Conservation (phyloP, 2,797 vertebrate genomes). For the Propithecus perrieri region DNA sequence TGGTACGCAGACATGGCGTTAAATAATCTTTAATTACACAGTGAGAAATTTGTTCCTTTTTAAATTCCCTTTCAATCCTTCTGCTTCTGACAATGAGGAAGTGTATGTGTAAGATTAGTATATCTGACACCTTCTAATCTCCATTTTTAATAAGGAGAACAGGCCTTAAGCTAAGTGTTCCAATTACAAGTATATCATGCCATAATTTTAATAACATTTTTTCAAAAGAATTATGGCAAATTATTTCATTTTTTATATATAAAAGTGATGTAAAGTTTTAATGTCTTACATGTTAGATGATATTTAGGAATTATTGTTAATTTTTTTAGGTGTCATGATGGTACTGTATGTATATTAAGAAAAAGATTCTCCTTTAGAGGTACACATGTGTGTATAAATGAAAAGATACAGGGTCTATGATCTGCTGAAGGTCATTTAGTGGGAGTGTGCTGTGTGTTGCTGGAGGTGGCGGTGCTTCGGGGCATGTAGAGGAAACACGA, state of each 20-base stretch:
- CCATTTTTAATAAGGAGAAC: slow-evolving; percentile 33
- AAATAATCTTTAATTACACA: not conserved
- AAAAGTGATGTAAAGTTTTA: not conserved
- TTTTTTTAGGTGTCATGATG: not conserved
- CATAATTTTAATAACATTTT: slow-evolving; percentile 44
- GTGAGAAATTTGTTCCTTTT: not conserved
- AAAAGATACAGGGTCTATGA: not conserved
- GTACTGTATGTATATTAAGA: not conserved
- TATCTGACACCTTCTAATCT: not conserved
- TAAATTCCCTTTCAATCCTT: not conserved
- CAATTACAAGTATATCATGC: not conserved
- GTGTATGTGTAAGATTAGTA: not conserved
- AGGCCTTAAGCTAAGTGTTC: not conserved
- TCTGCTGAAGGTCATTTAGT: not conserved
- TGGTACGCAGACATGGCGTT: not conserved
- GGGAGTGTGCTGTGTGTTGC: not conserved
- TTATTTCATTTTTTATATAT: slow-evolving; percentile 6
- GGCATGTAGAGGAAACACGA: not conserved
- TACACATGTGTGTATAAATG: not conserved
- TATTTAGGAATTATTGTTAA: slow-evolving; percentile 17
- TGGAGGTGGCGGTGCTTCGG: not conserved
- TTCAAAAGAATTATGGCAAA: not conserved
- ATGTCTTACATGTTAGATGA: not conserved
- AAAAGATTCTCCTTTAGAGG: not conserved
- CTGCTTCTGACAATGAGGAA: not conserved